Evolutionary conservation across 2,888 invertebrate species (phyloP).

Genomic region (Furcula furcula): DNA sequence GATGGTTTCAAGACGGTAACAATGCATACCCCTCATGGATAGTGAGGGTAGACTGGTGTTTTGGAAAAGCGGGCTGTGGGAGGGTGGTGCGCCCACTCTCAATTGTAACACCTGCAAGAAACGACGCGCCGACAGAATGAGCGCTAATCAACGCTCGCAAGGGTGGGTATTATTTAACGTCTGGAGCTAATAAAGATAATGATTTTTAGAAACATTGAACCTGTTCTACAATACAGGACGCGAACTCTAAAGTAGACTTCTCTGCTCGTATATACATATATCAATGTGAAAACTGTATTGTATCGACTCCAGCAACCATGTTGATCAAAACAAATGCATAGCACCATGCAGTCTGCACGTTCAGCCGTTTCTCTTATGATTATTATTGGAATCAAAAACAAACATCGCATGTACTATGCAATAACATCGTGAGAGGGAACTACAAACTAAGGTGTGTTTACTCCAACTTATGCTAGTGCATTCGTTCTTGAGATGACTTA

Average conservation of each 20-base stretch:
- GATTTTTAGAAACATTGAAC: not conserved
- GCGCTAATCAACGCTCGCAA: constrained; percentile 60
- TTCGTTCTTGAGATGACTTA: too few relatives aligned
- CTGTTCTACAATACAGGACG: too few relatives aligned
- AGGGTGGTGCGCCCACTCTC: constrained; percentile 67
- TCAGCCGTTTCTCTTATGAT: constrained; percentile 15
- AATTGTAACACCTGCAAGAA: constrained; percentile 73
- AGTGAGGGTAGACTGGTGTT: constrained; percentile 71
- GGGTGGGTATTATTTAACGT: constrained; percentile 49
- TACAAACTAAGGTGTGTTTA: not conserved
- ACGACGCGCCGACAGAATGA: constrained; percentile 71
- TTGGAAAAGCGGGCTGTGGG: constrained; percentile 75
- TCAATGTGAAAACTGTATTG: too few relatives aligned
- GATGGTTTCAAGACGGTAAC: constrained; percentile 21
- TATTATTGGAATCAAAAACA: constrained; percentile 37
- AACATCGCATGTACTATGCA: constrained; percentile 24
- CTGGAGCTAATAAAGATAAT: not conserved
- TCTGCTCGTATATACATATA: too few relatives aligned
- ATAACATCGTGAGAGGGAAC: constrained; percentile 15
- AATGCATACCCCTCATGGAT: constrained; percentile 59
- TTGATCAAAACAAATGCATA: constrained; percentile 6
- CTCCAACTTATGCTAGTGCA: too few relatives aligned
- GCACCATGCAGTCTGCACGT: constrained; percentile 31
- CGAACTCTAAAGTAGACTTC: too few relatives aligned
- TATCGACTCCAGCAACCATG: too few relatives aligned